These are phyloP conservation scores for Diplodus sargus DNA, from an alignment of 2,797 vertebrate genomes.

Conservation along the genomic window DNA sequence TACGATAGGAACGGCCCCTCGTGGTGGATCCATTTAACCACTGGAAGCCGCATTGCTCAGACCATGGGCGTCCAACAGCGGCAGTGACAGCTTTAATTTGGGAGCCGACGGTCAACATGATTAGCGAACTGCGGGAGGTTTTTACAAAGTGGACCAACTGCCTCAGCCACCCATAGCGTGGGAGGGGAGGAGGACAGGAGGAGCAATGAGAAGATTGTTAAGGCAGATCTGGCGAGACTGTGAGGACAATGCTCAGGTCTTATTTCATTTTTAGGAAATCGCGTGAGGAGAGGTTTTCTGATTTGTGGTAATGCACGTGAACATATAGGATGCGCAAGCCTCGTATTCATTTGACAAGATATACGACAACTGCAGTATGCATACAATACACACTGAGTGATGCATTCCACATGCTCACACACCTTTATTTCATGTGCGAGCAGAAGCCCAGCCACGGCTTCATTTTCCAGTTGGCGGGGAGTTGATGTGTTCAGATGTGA, in stretches of 20 bases:
- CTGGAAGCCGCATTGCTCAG: conserved; percentile 66
- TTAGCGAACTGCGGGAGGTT: conserved; percentile 78
- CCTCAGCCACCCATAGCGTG: conserved; percentile 54
- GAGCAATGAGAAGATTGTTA: conserved; percentile 55
- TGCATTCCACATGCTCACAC: background rate
- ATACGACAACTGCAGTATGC: conserved; percentile 3
- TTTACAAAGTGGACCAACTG: conserved; percentile 77
- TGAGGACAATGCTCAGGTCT: conserved; percentile 25
- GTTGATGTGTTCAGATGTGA: conserved; percentile 82
- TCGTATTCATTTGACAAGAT: conserved; percentile 3
- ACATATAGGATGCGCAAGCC: background rate
- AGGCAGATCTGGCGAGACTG: conserved; percentile 22
- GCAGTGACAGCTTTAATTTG: conserved; percentile 82
- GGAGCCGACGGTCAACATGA: conserved; percentile 77
- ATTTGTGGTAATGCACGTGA: conserved; percentile 4
- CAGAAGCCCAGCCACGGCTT: conserved; percentile 54
- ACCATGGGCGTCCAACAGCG: conserved; percentile 68
- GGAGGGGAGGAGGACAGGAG: conserved; percentile 54
- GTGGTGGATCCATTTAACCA: conserved; percentile 74
- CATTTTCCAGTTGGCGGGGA: conserved; percentile 80
- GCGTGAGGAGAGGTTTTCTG: background rate
- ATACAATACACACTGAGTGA: background rate
- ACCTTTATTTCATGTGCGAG: conserved; percentile 55
- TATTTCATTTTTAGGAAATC: conserved; percentile 19
- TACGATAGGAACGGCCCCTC: conserved; percentile 68